Evolutionary conservation across 2,113 vertebrate genomes (phyloP).

Genomic region (Silurus asotus): DNA sequence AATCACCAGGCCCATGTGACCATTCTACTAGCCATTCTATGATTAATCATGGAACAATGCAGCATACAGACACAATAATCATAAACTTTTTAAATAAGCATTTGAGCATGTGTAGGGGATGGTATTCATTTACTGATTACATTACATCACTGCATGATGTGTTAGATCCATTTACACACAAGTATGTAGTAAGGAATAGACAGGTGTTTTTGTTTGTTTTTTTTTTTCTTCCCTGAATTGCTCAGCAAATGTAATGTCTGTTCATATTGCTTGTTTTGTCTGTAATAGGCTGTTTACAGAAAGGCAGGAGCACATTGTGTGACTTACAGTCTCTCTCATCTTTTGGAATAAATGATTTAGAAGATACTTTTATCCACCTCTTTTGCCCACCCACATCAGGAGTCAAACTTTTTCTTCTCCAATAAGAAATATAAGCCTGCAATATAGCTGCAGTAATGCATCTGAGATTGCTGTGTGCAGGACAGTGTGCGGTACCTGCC

Average conservation of each 20-base stretch:
- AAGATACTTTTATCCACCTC: conserved; percentile 59
- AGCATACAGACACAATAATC: background rate
- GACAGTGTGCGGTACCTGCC: conserved; percentile 16
- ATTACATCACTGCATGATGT: background rate
- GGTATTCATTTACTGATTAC: background rate
- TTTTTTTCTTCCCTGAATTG: too few species aligned
- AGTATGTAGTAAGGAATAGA: conserved; percentile 3
- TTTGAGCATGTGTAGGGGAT: background rate
- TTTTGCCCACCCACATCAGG: conserved; percentile 47
- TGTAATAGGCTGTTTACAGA: conserved; percentile 34
- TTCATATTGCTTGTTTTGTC: conserved; percentile 54
- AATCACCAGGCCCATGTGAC: conserved; percentile 13
- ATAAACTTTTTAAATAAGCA: background rate
- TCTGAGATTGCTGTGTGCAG: conserved; percentile 21
- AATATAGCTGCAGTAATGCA: conserved; percentile 47
- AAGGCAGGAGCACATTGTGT: conserved; percentile 10
- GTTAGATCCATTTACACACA: conserved; percentile 8
- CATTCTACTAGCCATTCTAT: background rate
- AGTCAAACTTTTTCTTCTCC: conserved; percentile 35
- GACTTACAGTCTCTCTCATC: conserved; percentile 13
- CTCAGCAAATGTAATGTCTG: background rate
- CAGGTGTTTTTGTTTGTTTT: too few species aligned
- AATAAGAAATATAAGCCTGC: conserved; percentile 54
- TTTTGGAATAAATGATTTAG: conserved; percentile 42
- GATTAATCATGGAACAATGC: background rate